Evolutionary conservation across 37 sponge, comb jelly and placozoan species (phyloP).

Genomic region (Diacarnus erythraeanus): DNA sequence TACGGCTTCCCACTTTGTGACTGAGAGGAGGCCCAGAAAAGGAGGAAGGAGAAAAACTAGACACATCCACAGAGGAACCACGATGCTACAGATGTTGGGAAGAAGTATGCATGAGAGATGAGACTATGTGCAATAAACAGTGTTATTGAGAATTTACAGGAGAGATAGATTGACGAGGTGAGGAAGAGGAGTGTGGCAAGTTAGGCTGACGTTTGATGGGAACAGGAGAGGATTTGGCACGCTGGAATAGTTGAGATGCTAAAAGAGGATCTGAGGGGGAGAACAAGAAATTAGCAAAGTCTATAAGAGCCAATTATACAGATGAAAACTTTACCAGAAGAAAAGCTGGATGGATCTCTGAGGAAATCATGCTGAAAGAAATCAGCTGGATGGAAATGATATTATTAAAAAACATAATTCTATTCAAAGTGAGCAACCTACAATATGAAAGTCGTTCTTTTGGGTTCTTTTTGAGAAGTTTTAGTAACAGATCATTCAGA

Average conservation of each 20-base stretch:
- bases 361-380: constrained; percentile 56
- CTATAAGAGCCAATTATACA: too few species aligned
- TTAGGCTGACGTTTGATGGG: constrained; percentile 31
- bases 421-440: constrained; percentile 21
- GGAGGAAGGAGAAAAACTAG: constrained; percentile 56
- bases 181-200: constrained; percentile 14
- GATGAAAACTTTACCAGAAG: neutral
- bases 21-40: constrained; percentile 52
- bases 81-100: constrained; percentile 27
- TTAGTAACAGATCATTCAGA: constrained; percentile 55
- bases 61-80: constrained; percentile 25
- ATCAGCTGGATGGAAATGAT: constrained; percentile 17
- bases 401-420: too few species aligned
- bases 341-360: constrained; percentile 1
- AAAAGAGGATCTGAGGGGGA: neutral
- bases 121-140: neutral
- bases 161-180: constrained; percentile 24
- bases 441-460: constrained; percentile 59
- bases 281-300: too few species aligned
- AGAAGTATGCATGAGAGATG: neutral
- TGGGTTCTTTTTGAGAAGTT: constrained; percentile 77
- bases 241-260: constrained; percentile 14
- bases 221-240: constrained; percentile 53
- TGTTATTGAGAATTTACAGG: constrained; percentile 31
- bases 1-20: constrained; percentile 38